These are phyloP conservation scores for Calephelis nemesis DNA, from an alignment of 1,140 invertebrate genomes.

Conservation along the genomic window DNA sequence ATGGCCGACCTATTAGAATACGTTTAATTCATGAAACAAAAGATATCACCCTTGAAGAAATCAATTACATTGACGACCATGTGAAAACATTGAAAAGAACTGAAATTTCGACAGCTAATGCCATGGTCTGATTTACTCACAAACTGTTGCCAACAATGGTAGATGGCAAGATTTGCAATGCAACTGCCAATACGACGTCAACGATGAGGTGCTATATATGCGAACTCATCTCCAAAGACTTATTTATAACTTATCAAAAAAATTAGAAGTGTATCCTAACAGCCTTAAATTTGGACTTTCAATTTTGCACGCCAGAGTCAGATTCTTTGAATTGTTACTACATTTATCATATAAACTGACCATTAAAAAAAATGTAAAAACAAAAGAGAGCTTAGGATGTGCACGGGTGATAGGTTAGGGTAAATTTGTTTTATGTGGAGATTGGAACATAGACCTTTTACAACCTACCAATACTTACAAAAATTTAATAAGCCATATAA, in stretches of 20 bases:
- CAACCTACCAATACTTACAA: no score
- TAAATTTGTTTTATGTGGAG: no score
- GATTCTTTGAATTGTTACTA: neutral
- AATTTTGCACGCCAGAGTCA: neutral
- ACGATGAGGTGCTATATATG: neutral
- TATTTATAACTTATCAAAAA: constrained; percentile 3
- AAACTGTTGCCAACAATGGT: neutral
- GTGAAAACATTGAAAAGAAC: no score
- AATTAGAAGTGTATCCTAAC: neutral
- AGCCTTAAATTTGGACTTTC: neutral
- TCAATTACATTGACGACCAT: no score
- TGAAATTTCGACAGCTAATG: neutral
- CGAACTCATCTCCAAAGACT: neutral
- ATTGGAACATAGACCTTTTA: no score
- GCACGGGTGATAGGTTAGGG: no score
- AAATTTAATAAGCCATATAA: no score
- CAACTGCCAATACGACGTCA: neutral
- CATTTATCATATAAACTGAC: no score
- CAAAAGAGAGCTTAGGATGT: no score
- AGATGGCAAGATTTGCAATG: neutral
- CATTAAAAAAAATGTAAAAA: no score
- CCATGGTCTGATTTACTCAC: neutral
- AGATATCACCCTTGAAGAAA: neutral
- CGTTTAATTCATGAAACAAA: neutral
- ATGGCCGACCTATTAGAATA: no score